Conservation (phyloP, 1,140 invertebrate species). For the Drosophila nannoptera region DNA sequence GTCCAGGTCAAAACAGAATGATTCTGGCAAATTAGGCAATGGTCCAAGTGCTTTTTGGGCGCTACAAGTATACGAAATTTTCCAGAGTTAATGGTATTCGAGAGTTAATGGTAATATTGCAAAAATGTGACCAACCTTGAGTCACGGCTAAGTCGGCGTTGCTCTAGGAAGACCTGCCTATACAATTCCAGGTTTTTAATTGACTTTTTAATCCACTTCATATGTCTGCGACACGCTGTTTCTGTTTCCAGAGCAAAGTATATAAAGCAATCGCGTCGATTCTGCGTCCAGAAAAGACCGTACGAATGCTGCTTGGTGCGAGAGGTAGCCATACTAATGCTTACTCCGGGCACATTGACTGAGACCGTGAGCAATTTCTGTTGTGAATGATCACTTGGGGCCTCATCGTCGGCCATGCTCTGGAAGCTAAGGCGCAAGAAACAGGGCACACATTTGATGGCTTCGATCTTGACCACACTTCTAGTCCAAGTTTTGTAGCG, state of each 20-base stretch:
- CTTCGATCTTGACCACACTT: constrained; percentile 77
- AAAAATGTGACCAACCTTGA: constrained; percentile 25
- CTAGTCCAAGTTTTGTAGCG: constrained; percentile 71
- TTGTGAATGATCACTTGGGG: constrained; percentile 7
- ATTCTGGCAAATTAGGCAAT: constrained; percentile 66
- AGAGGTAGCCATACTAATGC: constrained; percentile 66
- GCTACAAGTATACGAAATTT: neutral
- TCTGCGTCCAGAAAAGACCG: constrained; percentile 76
- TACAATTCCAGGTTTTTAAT: constrained; percentile 78
- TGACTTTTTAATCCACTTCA: constrained; percentile 79
- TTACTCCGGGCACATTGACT: constrained; percentile 74
- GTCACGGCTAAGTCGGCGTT: constrained; percentile 63
- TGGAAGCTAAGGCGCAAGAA: constrained; percentile 71
- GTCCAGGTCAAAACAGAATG: constrained; percentile 47
- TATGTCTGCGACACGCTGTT: constrained; percentile 60
- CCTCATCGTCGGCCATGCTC: constrained; percentile 15
- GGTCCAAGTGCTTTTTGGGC: constrained; percentile 49
- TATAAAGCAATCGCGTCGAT: constrained; percentile 74
- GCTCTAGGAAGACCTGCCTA: constrained; percentile 68
- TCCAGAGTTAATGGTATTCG: too few species aligned
- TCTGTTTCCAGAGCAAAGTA: constrained; percentile 76
- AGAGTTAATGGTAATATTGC: too few species aligned
- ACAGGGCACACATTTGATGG: constrained; percentile 77
- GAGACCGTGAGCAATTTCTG: constrained; percentile 54
- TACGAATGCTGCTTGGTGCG: constrained; percentile 74